A percentile compares a stretch with the other conserved stretches of the same genome.
phyloP scores from a whole-genome alignment of 2,113 vertebrate genomes.

The Barbus barbus region DNA sequence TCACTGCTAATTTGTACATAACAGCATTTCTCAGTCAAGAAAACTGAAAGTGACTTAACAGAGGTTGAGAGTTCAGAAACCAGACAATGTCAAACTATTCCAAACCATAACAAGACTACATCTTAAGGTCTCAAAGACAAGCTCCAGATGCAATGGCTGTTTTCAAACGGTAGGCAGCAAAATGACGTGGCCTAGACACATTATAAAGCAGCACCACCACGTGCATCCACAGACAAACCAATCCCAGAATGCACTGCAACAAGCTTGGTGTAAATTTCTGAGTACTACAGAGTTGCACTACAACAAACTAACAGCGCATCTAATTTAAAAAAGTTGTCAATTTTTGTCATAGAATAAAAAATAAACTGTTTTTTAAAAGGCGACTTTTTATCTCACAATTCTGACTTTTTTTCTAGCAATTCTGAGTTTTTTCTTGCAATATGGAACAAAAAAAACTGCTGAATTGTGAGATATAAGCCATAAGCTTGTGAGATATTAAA shows the following conservation, averaged over 20 bases:
- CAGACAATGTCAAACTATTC: background rate
- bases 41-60: background rate
- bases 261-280: background rate
- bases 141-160: background rate
- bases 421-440: too few relatives aligned
- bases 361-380: too few relatives aligned
- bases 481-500: too few relatives aligned
- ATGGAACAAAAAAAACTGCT: too few relatives aligned
- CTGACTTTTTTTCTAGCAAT: too few relatives aligned
- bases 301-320: background rate
- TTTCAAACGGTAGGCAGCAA: background rate
- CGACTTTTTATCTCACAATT: too few relatives aligned
- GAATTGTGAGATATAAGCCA: too few relatives aligned
- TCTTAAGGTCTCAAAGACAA: background rate
- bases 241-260: background rate
- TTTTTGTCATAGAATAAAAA: background rate
- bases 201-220: background rate
- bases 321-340: background rate
- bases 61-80: slow-evolving; percentile 16
- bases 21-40: background rate
- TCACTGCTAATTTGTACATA: background rate
- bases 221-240: background rate
- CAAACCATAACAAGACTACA: background rate
- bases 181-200: background rate
- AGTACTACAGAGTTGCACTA: background rate